Percentiles rank a stretch among this genome's conserved stretches.
phyloP scores from a whole-genome alignment of 2,888 invertebrate species.

The Hemithea aestivaria region DNA sequence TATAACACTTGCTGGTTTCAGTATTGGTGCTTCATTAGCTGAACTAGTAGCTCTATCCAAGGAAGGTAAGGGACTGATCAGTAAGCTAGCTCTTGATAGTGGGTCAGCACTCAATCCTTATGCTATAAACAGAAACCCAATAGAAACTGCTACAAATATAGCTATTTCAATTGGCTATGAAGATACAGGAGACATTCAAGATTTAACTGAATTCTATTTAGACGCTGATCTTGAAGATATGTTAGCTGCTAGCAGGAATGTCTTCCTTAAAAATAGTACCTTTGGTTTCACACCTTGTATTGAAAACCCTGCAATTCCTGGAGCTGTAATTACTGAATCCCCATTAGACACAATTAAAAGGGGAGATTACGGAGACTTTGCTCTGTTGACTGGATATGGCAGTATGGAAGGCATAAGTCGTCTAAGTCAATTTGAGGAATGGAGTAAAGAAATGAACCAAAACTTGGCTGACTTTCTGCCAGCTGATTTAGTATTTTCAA shows the following conservation, averaged over 20 bases:
- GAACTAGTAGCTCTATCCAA: conserved; percentile 57
- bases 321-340: conserved; percentile 58
- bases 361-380: conserved; percentile 45
- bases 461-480: conserved; percentile 61
- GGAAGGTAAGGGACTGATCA: conserved; percentile 52
- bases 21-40: conserved; percentile 83
- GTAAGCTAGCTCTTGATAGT: conserved; percentile 64
- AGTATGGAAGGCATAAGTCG: conserved; percentile 71
- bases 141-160: conserved; percentile 59
- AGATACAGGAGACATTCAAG: conserved; percentile 50
- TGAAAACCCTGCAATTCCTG: conserved; percentile 49
- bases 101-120: conserved; percentile 63
- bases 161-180: conserved; percentile 60
- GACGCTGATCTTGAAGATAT: conserved; percentile 43
- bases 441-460: conserved; percentile 62
- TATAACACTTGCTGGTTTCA: conserved; percentile 90
- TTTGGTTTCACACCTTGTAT: conserved; percentile 69
- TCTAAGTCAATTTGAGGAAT: conserved; percentile 49
- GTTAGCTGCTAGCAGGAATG: conserved; percentile 53
- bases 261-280: conserved; percentile 60
- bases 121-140: conserved; percentile 58
- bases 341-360: conserved; percentile 53
- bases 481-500: conserved; percentile 52
- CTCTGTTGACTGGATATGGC: conserved; percentile 57
- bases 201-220: conserved; percentile 60